Evolutionary conservation across 2,113 vertebrate genomes (phyloP).

Genomic region (Podarcis raffonei): DNA sequence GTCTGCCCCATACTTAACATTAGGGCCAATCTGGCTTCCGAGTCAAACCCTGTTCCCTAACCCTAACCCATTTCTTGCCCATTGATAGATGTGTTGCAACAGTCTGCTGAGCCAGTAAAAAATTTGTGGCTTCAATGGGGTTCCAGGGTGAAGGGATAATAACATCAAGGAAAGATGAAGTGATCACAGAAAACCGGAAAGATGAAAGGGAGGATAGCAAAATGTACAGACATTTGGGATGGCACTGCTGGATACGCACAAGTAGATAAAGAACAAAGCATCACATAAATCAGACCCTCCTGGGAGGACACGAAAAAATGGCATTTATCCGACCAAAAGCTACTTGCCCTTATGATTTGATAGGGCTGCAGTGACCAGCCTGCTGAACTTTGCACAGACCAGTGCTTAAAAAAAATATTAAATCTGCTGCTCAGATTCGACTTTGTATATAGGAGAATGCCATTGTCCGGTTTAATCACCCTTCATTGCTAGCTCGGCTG

Average conservation of each 20-base stretch:
- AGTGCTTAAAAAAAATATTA: constrained; percentile 21
- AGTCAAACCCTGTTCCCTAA: too few species aligned
- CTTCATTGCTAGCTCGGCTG: constrained; percentile 64
- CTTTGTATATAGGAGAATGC: constrained; percentile 52
- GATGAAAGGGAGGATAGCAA: constrained; percentile 56
- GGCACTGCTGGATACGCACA: constrained; percentile 32
- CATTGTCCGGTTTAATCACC: constrained; percentile 53
- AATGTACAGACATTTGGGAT: constrained; percentile 1
- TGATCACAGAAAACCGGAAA: constrained; percentile 66
- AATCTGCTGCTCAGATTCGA: constrained; percentile 33
- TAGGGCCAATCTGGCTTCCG: too few species aligned
- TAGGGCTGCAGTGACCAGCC: not conserved
- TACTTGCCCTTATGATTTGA: not conserved
- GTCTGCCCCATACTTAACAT: too few species aligned
- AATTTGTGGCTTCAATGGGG: constrained; percentile 61
- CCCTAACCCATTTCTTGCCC: constrained; percentile 2
- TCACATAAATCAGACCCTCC: constrained; percentile 28
- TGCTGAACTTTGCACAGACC: constrained; percentile 2
- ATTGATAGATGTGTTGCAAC: constrained; percentile 26
- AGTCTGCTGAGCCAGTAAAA: constrained; percentile 66
- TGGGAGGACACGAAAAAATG: not conserved
- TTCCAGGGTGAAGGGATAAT: constrained; percentile 47
- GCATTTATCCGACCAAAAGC: not conserved
- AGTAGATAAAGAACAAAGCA: constrained; percentile 62
- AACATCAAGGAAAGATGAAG: constrained; percentile 63